These are phyloP conservation scores for Ephialtes manifestator DNA, from an alignment of 2,888 invertebrate species.

Conservation along the genomic window DNA sequence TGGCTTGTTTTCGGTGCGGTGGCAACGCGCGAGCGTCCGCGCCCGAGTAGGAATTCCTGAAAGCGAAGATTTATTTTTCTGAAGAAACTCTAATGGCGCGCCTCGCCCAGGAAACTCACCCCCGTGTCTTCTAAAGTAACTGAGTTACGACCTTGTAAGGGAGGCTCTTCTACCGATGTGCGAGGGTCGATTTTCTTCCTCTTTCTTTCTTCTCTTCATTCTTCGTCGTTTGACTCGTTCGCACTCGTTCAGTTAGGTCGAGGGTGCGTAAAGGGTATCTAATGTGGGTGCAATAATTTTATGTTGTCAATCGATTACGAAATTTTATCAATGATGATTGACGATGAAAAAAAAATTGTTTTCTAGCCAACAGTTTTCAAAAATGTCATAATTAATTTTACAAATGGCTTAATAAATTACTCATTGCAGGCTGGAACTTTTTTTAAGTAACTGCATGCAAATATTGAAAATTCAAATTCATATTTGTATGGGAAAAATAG, in stretches of 20 bases:
- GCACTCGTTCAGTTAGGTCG: conserved; percentile 25
- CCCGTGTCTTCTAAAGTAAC: conserved; percentile 78
- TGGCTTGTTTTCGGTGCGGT: conserved; percentile 37
- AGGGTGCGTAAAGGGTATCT: neutral
- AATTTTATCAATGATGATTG: neutral
- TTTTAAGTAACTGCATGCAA: too few relatives aligned
- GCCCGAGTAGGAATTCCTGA: conserved; percentile 75
- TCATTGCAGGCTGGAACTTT: neutral
- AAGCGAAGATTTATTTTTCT: conserved; percentile 85
- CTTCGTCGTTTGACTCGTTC: conserved; percentile 44
- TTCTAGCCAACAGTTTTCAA: neutral
- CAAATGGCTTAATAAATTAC: neutral
- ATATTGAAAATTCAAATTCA: too few relatives aligned
- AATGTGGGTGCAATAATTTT: conserved; percentile 60
- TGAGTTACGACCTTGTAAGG: conserved; percentile 83
- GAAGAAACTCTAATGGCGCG: conserved; percentile 83
- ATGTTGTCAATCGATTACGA: conserved; percentile 3
- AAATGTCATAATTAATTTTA: neutral
- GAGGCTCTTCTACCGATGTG: conserved; percentile 75
- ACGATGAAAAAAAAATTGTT: conserved; percentile 13
- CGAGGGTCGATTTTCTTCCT: conserved; percentile 74
- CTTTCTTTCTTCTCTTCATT: conserved; percentile 49
- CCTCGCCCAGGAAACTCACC: conserved; percentile 79
- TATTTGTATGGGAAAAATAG: too few relatives aligned
- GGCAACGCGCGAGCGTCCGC: conserved; percentile 37